Percentiles rank a stretch among this genome's conserved stretches.
These are phyloP conservation scores for Centruroides vittatus DNA, from an alignment of 1,140 invertebrate genomes.

Conservation along the genomic window DNA sequence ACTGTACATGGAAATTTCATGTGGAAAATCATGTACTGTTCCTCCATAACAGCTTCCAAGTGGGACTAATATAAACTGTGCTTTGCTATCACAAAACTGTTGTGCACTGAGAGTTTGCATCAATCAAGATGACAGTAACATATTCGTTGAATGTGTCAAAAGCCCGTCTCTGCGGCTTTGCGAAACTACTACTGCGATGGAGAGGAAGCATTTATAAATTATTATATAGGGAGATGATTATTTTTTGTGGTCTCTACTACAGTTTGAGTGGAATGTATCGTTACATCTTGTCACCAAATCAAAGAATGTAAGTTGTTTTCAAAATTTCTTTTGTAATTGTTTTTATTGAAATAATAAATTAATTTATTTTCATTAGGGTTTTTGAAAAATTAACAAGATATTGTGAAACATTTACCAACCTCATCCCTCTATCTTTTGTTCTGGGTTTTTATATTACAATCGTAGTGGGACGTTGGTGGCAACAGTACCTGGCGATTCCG, in stretches of 20 bases:
- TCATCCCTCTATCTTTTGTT: slow-evolving; percentile 72
- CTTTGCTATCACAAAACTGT: too few species aligned
- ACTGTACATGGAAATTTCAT: too few species aligned
- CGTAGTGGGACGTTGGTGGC: slow-evolving; percentile 87
- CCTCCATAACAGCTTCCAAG: too few species aligned
- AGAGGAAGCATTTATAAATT: slow-evolving; percentile 25
- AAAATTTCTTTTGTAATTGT: not conserved
- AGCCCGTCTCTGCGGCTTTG: slow-evolving; percentile 23
- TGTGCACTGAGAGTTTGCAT: not conserved
- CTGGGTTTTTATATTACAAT: slow-evolving; percentile 84
- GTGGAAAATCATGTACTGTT: too few species aligned
- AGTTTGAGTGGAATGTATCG: slow-evolving; percentile 21
- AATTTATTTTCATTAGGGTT: slow-evolving; percentile 27
- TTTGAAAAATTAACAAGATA: slow-evolving; percentile 65
- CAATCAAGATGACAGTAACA: slow-evolving; percentile 25
- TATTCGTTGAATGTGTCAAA: slow-evolving; percentile 25
- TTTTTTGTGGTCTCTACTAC: slow-evolving; percentile 22
- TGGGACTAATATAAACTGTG: too few species aligned
- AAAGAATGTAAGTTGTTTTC: slow-evolving; percentile 20
- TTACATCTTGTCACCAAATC: slow-evolving; percentile 17
- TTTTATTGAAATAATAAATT: not conserved
- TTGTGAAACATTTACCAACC: slow-evolving; percentile 57
- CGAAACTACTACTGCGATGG: slow-evolving; percentile 24
- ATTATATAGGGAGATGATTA: slow-evolving; percentile 23
- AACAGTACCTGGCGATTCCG: slow-evolving; percentile 63